Conservation (phyloP, 2,888 invertebrate genomes). For the Caenorhabditis wallacei region DNA sequence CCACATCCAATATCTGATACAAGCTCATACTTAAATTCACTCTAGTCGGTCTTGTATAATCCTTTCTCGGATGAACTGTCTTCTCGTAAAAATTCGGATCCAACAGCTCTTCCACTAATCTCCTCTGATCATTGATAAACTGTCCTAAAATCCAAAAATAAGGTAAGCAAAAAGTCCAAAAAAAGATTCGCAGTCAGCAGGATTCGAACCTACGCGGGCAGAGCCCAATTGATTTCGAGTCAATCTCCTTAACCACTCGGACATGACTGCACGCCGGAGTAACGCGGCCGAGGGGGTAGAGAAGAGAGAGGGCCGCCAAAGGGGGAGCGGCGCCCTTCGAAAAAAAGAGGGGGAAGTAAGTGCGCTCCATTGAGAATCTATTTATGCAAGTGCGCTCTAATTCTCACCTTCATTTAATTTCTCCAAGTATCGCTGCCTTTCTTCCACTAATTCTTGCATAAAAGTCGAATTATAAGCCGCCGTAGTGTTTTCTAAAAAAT, state of each 20-base stretch:
- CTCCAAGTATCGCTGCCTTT: constrained; percentile 57
- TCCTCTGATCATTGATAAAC: constrained; percentile 70
- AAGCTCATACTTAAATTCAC: constrained; percentile 85
- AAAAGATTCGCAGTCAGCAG: constrained; percentile 60
- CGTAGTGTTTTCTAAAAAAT: constrained; percentile 52
- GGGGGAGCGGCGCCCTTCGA: background rate
- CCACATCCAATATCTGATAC: constrained; percentile 85
- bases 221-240: constrained; percentile 77
- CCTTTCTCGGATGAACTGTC: constrained; percentile 79
- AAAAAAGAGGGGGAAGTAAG: background rate
- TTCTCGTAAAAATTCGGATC: constrained; percentile 80
- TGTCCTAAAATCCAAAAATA: constrained; percentile 28
- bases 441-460: constrained; percentile 60
- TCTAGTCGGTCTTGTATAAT: constrained; percentile 80
- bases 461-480: constrained; percentile 57
- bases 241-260: constrained; percentile 77
- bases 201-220: constrained; percentile 77
- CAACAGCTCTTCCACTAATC: constrained; percentile 80
- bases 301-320: background rate
- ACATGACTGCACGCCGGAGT: constrained; percentile 67
- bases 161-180: constrained; percentile 1
- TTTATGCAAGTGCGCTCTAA: background rate
- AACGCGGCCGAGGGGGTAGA: constrained; percentile 1
- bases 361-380: background rate
- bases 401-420: constrained; percentile 57